These are phyloP conservation scores for Odontocolon sp. DNA, from an alignment of 2,888 invertebrate genomes.

Conservation along the genomic window DNA sequence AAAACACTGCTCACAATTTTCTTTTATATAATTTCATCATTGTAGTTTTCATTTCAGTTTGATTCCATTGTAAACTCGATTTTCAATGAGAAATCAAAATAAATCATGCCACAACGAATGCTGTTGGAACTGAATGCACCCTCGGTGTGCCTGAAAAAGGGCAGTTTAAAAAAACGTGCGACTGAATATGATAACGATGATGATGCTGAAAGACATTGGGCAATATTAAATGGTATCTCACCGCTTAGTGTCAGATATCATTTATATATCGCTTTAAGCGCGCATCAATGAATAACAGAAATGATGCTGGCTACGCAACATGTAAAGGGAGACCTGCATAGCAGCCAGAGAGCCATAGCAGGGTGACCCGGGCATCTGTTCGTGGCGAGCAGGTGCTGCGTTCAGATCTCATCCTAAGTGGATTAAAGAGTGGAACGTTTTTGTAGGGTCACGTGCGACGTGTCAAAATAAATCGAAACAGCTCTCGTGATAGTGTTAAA, in stretches of 20 bases:
- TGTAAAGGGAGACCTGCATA: slow-evolving; percentile 27
- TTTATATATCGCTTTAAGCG: slow-evolving; percentile 56
- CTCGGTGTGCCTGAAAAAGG: background rate
- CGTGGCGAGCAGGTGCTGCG: slow-evolving; percentile 72
- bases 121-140: no score
- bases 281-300: slow-evolving; percentile 53
- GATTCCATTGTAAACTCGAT: no score
- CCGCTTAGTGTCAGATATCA: slow-evolving; percentile 54
- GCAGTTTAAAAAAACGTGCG: slow-evolving; percentile 40
- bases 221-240: slow-evolving; percentile 35
- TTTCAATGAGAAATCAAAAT: no score
- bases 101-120: no score
- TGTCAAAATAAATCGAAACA: slow-evolving; percentile 79
- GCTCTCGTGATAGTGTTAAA: slow-evolving; percentile 66
- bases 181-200: slow-evolving; percentile 37
- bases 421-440: slow-evolving; percentile 74
- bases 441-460: slow-evolving; percentile 79
- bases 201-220: slow-evolving; percentile 17
- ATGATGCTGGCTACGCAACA: slow-evolving; percentile 47
- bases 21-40: no score
- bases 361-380: slow-evolving; percentile 67
- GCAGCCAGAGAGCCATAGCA: background rate
- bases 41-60: no score
- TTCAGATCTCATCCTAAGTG: slow-evolving; percentile 70
- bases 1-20: no score